These are phyloP conservation scores for Tachina fera DNA, from an alignment of 2,888 invertebrate species.

Conservation along the genomic window DNA sequence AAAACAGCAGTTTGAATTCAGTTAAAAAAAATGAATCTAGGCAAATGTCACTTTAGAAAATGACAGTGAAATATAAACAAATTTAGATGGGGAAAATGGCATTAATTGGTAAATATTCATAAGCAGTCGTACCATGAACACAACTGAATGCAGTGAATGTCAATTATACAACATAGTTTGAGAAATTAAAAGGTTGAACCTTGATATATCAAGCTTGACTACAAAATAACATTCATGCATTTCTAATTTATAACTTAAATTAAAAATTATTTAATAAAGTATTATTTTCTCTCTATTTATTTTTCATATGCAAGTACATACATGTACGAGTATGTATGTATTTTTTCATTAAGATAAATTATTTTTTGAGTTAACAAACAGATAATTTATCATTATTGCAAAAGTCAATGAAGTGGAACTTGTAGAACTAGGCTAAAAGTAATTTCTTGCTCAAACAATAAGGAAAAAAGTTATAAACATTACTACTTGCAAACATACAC, in stretches of 20 bases:
- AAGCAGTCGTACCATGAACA: background rate
- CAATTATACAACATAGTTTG: conserved; percentile 48
- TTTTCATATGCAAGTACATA: too few species aligned
- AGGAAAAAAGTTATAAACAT: background rate
- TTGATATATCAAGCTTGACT: conserved; percentile 56
- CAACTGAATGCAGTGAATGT: conserved; percentile 41
- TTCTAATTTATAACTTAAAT: conserved; percentile 53
- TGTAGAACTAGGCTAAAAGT: conserved; percentile 70
- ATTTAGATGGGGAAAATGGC: conserved; percentile 24
- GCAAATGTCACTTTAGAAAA: conserved; percentile 66
- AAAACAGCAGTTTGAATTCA: conserved; percentile 30
- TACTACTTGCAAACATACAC: background rate
- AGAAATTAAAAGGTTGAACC: conserved; percentile 62
- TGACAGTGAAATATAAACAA: conserved; percentile 66
- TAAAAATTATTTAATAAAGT: conserved; percentile 37
- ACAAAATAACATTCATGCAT: background rate
- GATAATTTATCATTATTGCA: conserved; percentile 69
- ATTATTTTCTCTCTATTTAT: background rate
- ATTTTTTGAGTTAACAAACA: background rate
- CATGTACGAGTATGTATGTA: too few species aligned
- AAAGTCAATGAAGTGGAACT: conserved; percentile 69
- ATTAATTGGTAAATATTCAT: conserved; percentile 6
- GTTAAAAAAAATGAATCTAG: conserved; percentile 47
- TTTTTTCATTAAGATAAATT: conserved; percentile 35
- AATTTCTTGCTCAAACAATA: conserved; percentile 59